These are phyloP conservation scores for Coleophora flavipennella DNA, from an alignment of 2,888 invertebrate genomes.

Conservation along the genomic window DNA sequence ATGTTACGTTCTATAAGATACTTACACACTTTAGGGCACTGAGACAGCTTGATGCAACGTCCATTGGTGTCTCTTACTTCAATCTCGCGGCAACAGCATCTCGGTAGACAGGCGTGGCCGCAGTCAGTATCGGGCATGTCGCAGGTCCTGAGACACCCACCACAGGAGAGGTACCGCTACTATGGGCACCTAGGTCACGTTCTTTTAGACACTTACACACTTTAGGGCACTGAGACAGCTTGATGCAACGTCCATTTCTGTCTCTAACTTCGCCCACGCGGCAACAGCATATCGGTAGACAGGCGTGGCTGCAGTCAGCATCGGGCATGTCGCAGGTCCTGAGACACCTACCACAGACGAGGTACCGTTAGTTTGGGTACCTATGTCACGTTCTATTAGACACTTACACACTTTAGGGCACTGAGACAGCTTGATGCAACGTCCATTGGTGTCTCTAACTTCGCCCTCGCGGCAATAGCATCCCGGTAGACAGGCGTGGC, in stretches of 20 bases:
- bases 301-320: slow-evolving; percentile 36
- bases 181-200: too few species aligned
- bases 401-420: slow-evolving; percentile 20
- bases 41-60: slow-evolving; percentile 30
- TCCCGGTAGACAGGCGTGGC: slow-evolving; percentile 30
- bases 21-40: slow-evolving; percentile 22
- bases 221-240: slow-evolving; percentile 25
- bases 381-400: too few species aligned
- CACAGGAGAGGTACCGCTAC: too few species aligned
- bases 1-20: too few species aligned
- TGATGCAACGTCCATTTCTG: slow-evolving; percentile 33
- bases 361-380: too few species aligned
- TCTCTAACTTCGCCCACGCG: slow-evolving; percentile 19
- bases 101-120: slow-evolving; percentile 30
- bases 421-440: slow-evolving; percentile 28
- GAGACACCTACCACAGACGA: slow-evolving; percentile 19
- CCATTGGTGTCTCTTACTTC: slow-evolving; percentile 18
- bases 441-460: slow-evolving; percentile 19
- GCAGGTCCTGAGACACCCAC: slow-evolving; percentile 20
- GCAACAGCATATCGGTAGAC: slow-evolving; percentile 24
- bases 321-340: slow-evolving; percentile 10
- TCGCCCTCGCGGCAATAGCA: slow-evolving; percentile 29
- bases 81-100: slow-evolving; percentile 27
- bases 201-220: too few species aligned
- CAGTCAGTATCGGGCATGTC: slow-evolving; percentile 24